phyloP scores from a whole-genome alignment of 2,797 vertebrate genomes.

The Sarcoramphus papa region DNA sequence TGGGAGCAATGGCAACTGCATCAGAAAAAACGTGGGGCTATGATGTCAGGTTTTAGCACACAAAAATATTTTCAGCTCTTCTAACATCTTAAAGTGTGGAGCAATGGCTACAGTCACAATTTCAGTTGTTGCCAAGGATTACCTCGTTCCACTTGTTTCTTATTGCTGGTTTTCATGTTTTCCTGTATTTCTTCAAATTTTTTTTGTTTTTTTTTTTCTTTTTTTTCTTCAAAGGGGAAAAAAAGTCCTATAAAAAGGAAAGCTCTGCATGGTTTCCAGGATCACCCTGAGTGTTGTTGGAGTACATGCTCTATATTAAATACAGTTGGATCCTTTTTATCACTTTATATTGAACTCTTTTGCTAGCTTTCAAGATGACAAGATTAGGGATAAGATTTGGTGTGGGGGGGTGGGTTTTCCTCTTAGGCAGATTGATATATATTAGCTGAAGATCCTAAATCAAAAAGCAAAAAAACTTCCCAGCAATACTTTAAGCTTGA shows the following conservation, averaged over 20 bases:
- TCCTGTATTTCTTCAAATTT: neutral
- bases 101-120: neutral
- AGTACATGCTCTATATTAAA: neutral
- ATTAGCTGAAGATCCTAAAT: neutral
- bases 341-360: neutral
- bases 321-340: neutral
- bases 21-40: neutral
- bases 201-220: neutral
- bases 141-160: neutral
- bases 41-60: neutral
- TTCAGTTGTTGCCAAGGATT: neutral
- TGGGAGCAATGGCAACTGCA: neutral
- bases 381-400: neutral
- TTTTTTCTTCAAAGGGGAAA: neutral
- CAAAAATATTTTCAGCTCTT: neutral
- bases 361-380: neutral
- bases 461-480: neutral
- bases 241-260: neutral
- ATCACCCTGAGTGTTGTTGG: neutral
- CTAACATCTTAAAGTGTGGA: neutral
- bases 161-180: neutral
- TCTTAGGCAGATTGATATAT: neutral
- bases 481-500: neutral
- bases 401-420: too few relatives aligned
- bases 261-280: neutral